Evolutionary conservation across 2,113 vertebrate species (phyloP).

Genomic region (Procavia capensis): DNA sequence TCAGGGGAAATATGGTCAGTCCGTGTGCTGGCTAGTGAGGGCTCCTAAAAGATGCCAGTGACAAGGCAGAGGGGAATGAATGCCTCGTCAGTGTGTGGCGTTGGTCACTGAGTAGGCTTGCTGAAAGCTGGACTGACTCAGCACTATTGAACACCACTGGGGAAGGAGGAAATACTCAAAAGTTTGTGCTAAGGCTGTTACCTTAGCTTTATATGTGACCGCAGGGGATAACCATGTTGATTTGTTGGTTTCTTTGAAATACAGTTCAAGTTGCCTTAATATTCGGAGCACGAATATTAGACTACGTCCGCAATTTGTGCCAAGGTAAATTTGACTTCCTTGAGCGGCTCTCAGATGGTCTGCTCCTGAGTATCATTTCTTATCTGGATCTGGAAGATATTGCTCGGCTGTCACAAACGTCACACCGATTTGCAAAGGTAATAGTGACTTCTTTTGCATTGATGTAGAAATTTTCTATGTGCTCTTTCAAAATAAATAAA

Average conservation of each 20-base stretch:
- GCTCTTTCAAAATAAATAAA: not conserved
- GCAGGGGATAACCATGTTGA: not conserved
- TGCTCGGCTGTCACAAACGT: constrained; percentile 86
- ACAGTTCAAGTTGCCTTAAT: constrained; percentile 84
- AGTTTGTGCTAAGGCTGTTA: not conserved
- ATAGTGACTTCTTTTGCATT: constrained; percentile 50
- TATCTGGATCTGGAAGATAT: constrained; percentile 88
- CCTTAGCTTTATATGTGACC: not conserved
- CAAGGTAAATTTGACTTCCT: constrained; percentile 88
- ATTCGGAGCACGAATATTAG: constrained; percentile 86
- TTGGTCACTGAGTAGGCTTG: not conserved
- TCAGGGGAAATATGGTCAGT: not conserved
- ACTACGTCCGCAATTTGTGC: constrained; percentile 87
- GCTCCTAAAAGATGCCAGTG: not conserved
- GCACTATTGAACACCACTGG: not conserved
- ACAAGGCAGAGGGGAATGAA: not conserved
- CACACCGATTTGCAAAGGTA: constrained; percentile 86
- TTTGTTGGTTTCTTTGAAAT: constrained; percentile 76
- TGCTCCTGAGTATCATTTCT: constrained; percentile 87
- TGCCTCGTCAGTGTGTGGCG: not conserved
- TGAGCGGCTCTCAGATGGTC: constrained; percentile 86
- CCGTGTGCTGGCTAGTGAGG: not conserved
- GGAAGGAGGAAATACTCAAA: not conserved
- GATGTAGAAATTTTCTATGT: not conserved
- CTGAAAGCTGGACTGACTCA: not conserved